These are phyloP conservation scores for Bombus picipes DNA, from an alignment of 1,140 invertebrate species.

Conservation along the genomic window DNA sequence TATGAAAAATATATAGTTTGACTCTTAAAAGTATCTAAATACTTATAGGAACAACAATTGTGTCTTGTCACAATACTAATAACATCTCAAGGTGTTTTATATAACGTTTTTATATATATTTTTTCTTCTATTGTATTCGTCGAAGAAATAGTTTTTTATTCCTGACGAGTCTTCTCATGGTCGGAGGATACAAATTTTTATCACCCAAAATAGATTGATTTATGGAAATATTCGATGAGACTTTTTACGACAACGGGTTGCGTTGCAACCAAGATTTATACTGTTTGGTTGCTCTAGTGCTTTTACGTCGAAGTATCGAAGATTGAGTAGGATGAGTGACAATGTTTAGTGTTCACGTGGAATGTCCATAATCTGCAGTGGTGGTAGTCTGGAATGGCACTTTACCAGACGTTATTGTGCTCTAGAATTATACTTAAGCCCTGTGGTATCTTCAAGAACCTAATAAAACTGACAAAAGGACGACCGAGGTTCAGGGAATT, in stretches of 20 bases:
- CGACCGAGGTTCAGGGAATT: neutral
- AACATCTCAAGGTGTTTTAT: no score
- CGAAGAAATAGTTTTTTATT: neutral
- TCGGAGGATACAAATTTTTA: neutral
- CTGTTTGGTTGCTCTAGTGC: neutral
- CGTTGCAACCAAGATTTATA: neutral
- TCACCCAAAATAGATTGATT: neutral
- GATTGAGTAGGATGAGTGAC: neutral
- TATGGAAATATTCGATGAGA: neutral
- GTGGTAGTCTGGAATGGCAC: neutral
- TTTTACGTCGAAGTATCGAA: neutral
- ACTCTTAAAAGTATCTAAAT: no score
- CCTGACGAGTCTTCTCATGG: neutral
- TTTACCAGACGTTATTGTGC: conserved; percentile 11
- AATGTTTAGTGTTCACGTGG: neutral
- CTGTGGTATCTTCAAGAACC: conserved; percentile 4
- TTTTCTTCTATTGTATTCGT: no score
- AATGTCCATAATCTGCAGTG: conserved; percentile 1
- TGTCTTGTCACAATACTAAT: no score
- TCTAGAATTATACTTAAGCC: conserved; percentile 18
- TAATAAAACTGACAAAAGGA: conserved; percentile 21
- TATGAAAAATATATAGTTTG: no score
- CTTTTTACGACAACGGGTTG: neutral
- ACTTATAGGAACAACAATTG: no score
- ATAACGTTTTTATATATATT: no score